Evolutionary conservation across 2,113 vertebrate species (phyloP), one percentile per base, ranked within the genome.

Genomic region (Pseudonaja textilis): DNA sequence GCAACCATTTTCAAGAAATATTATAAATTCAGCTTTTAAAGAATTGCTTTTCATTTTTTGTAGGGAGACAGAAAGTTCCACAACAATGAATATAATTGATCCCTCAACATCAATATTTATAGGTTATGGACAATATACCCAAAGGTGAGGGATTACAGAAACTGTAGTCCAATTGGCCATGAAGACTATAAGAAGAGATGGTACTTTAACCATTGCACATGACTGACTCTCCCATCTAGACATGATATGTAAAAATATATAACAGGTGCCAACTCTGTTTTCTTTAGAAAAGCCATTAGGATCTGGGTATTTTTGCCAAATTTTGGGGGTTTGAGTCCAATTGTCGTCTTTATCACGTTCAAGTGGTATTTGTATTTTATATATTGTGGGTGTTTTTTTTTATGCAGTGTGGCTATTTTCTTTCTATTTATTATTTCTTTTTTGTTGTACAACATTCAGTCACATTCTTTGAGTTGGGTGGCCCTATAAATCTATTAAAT

Each of bases 11-110:
- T 69, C 23, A 85, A 64, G 34, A 90, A 56, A n/a, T 42, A 86
- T 52, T 87, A 89, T 14, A 23, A 57, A 56, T 89, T 39, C n/a
- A 42, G 3, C 55, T 87, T 87, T 89, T 89, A 56, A 88, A 56
- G 59, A 59, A 91, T 93, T 91, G 85, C 87, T 20, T 91, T 94
- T 55, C 59, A 25, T 2, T 50, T 93, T 61, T 57, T 34, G 22
- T 52, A 25, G 6, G 23, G 34, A 52, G 1, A 47, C 10, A 45
- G 34, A 11, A 59, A 47, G 1, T 86, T 16, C 18, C 26, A 50
- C 23, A 47, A 22, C 26, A 26, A 5, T 10, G 25, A 45, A 34
- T 42, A 34, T 26, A 26, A 1, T 26, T 69, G 16, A n/a, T 47
- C 23, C 3, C 1, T 26, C 25, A 12, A 14, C 20, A 14, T 64